These are phyloP conservation scores for Antidorcas marsupialis DNA, from an alignment of 2,113 vertebrate species.

Conservation along the genomic window DNA sequence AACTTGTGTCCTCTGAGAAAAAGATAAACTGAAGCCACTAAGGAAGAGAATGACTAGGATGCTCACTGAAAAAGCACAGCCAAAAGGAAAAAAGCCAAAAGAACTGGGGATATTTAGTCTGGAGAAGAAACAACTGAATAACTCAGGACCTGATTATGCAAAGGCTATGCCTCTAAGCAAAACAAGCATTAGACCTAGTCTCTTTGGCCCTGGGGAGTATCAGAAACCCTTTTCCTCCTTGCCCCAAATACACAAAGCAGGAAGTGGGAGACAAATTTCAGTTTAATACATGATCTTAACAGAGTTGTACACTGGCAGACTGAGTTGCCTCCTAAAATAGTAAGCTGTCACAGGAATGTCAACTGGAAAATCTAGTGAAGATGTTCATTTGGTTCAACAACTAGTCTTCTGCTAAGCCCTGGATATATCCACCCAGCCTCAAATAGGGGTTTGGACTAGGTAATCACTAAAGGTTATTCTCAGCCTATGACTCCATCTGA, in stretches of 20 bases:
- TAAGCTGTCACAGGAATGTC: not conserved
- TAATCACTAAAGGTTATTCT: not conserved
- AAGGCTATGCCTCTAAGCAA: not conserved
- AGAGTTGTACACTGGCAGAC: not conserved
- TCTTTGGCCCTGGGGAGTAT: not conserved
- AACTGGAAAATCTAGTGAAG: not conserved
- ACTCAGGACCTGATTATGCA: not conserved
- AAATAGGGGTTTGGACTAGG: not conserved
- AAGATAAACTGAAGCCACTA: not conserved
- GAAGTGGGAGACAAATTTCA: not conserved
- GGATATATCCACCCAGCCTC: not conserved
- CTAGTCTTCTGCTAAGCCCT: not conserved
- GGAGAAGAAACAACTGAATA: not conserved
- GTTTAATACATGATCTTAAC: not conserved
- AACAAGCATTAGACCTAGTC: not conserved
- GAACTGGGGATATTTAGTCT: not conserved
- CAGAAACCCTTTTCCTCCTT: not conserved
- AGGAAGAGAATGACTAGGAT: not conserved
- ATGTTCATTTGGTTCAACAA: not conserved
- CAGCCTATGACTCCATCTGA: not conserved
- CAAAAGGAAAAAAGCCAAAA: not conserved
- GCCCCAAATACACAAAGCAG: not conserved
- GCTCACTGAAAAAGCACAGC: not conserved
- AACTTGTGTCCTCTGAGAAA: not conserved
- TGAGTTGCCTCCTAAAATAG: not conserved